Percentiles rank a stretch among this genome's conserved stretches.
Conservation (phyloP, 1,140 invertebrate species). For the Heliconius nattereri region DNA sequence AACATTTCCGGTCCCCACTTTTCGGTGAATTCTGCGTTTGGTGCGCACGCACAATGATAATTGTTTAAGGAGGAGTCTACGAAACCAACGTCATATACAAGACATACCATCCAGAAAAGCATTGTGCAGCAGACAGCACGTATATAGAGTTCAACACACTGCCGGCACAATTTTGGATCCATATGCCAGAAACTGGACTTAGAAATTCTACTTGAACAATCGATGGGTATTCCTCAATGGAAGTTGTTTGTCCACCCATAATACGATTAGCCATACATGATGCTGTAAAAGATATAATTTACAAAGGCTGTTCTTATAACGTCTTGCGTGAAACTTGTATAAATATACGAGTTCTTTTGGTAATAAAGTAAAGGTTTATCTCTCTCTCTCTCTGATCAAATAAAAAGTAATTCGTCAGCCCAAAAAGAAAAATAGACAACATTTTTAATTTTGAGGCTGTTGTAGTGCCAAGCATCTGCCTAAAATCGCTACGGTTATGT, state of each 20-base stretch:
- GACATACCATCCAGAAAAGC: conserved; percentile 54
- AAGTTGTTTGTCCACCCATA: conserved; percentile 43
- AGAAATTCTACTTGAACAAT: conserved; percentile 51
- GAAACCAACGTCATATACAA: not conserved
- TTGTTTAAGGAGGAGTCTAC: too few species aligned
- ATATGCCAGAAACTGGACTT: conserved; percentile 27
- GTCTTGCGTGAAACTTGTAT: not conserved
- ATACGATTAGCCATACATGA: conserved; percentile 41
- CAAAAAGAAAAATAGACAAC: too few species aligned
- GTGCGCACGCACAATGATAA: too few species aligned
- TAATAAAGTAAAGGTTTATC: too few species aligned
- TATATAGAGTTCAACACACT: conserved; percentile 49
- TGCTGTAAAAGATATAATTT: conserved; percentile 15
- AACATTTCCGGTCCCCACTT: too few species aligned
- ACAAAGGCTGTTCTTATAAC: not conserved
- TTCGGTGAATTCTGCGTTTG: too few species aligned
- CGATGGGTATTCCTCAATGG: conserved; percentile 48
- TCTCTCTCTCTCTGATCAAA: too few species aligned
- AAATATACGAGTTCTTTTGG: too few species aligned
- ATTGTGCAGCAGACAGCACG: conserved; percentile 56
- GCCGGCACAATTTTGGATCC: conserved; percentile 53
- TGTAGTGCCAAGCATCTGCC: too few species aligned
- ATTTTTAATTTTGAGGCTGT: too few species aligned
- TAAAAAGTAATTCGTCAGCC: too few species aligned
- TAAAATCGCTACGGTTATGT: too few species aligned